Evolutionary conservation across 2,113 vertebrate genomes (phyloP).

Genomic region (Lampris incognitus): DNA sequence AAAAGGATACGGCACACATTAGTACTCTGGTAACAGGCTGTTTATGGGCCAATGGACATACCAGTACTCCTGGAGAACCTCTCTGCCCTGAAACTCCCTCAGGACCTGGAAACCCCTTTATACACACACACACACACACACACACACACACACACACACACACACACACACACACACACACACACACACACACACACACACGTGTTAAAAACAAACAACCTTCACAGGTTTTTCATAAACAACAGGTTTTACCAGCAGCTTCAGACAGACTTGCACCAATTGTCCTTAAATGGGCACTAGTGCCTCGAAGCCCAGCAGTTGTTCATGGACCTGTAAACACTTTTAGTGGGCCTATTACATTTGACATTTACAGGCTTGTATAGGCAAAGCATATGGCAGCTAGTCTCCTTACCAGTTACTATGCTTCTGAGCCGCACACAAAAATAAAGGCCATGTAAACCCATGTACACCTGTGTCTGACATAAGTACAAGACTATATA

Average conservation of each 20-base stretch:
- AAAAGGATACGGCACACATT: background rate
- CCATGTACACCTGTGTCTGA: no score
- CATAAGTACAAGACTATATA: no score
- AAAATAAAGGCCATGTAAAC: no score
- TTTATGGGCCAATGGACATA: slow-evolving; percentile 53
- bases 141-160: background rate
- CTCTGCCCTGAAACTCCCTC: slow-evolving; percentile 67
- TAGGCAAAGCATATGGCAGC: background rate
- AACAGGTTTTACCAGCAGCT: no score
- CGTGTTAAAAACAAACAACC: no score
- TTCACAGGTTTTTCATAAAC: no score
- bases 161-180: background rate
- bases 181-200: background rate
- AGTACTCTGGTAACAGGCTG: background rate
- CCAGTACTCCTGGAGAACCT: slow-evolving; percentile 75
- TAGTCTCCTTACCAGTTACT: no score
- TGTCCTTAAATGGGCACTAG: background rate
- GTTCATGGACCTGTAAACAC: background rate
- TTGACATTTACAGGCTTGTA: slow-evolving; percentile 22
- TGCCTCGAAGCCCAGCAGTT: background rate
- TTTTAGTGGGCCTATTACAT: slow-evolving; percentile 20
- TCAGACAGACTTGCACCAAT: no score
- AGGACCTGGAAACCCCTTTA: slow-evolving; percentile 79
- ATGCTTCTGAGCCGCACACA: no score
- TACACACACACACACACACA: slow-evolving; percentile 23